Base-by-base conservation (phyloP, 2,113 vertebrate genomes). In the Proteles cristata region DNA sequence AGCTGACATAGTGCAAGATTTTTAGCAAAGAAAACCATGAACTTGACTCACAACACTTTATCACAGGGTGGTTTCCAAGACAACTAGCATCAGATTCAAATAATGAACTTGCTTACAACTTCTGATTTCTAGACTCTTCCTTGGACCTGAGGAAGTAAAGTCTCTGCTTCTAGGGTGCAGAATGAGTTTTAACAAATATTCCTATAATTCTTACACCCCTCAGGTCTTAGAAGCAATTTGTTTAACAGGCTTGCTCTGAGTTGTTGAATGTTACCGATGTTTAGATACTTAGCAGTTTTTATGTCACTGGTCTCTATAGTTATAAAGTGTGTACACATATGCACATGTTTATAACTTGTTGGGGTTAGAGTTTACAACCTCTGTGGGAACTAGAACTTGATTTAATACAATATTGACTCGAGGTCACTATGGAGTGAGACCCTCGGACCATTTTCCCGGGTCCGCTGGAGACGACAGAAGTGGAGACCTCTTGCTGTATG, bases 401-500 rank as follows among this genome's bases (percentile, higher is more conserved):
- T 11, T 61, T 35, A 55, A 69, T 50, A 5, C 33, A 88, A 3
- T 2, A 19, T 31, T 45, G 53, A n/a, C 0, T 8, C 7, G 5
- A 3, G n/a, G 10, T 25, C 5, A 53, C 5, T 7, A 5, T 4
- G 3, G 0, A 7, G 17, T 3, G 26, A 69, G 12, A 11, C 11
- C 21, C n/a, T 17, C 35, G 31, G 8, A 9, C 1, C 14, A 0
- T 16, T 26, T 50, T 45, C 4, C 1, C 0, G 43, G 17, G 55
- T 43, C 23, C 11, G 31, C 5, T 7, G 35, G 84, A 25, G 11
- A 45, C 43, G 9, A 5, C 14, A 8, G 28, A 68, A 17, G 3
- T 39, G 1, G 26, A 3, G 4, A 26, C 7, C 4, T 2, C 9
- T 15, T 7, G 4, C 7, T 11, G 5, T 17, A 3, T 17, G 14